These are phyloP conservation scores for Adoxophyes honmai DNA, from an alignment of 1,140 invertebrate species.

Conservation along the genomic window DNA sequence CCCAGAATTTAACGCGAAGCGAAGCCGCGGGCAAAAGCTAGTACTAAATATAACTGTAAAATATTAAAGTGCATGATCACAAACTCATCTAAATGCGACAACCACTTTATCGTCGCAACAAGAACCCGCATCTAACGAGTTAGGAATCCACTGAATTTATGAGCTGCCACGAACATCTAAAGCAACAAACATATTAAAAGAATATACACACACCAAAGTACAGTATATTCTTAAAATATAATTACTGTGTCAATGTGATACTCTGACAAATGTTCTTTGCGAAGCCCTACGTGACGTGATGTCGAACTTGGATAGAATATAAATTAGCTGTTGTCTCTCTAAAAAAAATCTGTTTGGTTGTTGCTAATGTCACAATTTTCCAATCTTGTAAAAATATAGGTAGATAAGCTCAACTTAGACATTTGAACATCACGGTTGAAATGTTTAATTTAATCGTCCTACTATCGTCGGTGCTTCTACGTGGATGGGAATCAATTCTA, in stretches of 20 bases:
- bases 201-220: background rate
- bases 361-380: background rate
- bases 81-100: no score
- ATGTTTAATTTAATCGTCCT: no score
- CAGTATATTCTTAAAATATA: constrained; percentile 11
- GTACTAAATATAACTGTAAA: no score
- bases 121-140: background rate
- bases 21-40: no score
- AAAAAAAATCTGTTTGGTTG: constrained; percentile 5
- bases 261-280: constrained; percentile 53
- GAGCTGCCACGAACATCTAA: background rate
- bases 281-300: constrained; percentile 41
- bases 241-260: constrained; percentile 31
- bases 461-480: no score
- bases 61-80: no score
- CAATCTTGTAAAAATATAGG: no score
- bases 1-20: no score
- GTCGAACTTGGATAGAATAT: constrained; percentile 47
- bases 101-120: background rate
- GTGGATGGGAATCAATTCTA: no score
- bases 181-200: background rate
- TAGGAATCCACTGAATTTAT: background rate
- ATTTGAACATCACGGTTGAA: no score
- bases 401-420: no score
- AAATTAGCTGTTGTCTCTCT: constrained; percentile 31